Evolutionary conservation across 2,797 vertebrate genomes (phyloP), one percentile per base, ranked within the genome.

Genomic region (Antrozous pallidus): DNA sequence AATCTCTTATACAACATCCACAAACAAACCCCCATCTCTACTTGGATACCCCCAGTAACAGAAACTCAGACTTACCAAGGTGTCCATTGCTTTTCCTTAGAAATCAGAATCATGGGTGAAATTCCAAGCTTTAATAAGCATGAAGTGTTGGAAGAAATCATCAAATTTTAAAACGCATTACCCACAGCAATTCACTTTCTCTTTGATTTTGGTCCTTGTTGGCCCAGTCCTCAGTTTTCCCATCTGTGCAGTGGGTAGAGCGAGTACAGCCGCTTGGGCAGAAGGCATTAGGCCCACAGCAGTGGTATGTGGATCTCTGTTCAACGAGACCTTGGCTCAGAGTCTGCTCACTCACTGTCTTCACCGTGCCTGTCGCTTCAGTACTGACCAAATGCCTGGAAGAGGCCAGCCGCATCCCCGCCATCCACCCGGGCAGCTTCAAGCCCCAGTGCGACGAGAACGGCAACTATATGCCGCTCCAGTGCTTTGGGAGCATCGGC

Each of bases 401-500:
- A 12, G 98, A 98, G 97, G 97, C 98, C 26, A 91, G 10, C 38
- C 93, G 42, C 84, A 0, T 65, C 24, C 75, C 80, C 8, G 9
- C 9, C 0, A 8, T 96, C 79, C 98, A 93, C 83, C 97, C 97
- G 0, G 99, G 99, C 4, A 47, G 0, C 70, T 99, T 93, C 98
- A 95, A 11, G 90, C 99, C 99, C 0, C 96, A 98, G 97, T 99
- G 99, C 4, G 99, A 99, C 36, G 97, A 98, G 96, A 96, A 98
- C 13, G 99, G 99, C 6, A 97, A 98, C 97, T 99, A 98, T 98
- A 54, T 86, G 96, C 98, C 99, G 94, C 98, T 98, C 96, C 99
- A 99, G 98, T 99, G 99, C 98, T 98, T 98, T 97, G 90, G 94
- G 87, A 95, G 98, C 97, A 99, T 98, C 0, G 99, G 99, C 84